These are phyloP conservation scores for Arvicanthis niloticus DNA, from an alignment of 2,113 vertebrate genomes.

Conservation along the genomic window DNA sequence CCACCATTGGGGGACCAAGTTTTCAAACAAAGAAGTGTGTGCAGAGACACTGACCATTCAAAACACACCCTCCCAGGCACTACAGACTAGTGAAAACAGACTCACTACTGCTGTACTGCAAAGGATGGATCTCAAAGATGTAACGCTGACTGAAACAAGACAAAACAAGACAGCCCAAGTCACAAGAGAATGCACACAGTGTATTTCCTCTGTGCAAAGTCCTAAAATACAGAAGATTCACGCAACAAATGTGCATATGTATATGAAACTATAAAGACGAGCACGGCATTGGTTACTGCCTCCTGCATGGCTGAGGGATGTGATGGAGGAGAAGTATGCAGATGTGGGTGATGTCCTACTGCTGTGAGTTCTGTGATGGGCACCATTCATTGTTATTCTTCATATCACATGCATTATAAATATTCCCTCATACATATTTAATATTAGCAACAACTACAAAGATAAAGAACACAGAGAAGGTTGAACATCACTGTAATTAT, in stretches of 20 bases:
- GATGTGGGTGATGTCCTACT: not conserved
- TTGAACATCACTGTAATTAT: slow-evolving; percentile 12
- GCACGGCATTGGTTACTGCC: not conserved
- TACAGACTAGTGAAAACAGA: not conserved
- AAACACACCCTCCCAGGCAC: not conserved
- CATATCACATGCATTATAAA: not conserved
- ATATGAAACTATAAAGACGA: not conserved
- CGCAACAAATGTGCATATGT: not conserved
- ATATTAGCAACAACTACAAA: not conserved
- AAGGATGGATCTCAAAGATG: not conserved
- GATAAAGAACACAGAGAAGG: slow-evolving; percentile 12
- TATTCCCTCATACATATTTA: slow-evolving; percentile 38
- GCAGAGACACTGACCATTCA: not conserved
- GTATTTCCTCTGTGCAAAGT: not conserved
- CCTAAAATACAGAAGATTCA: not conserved
- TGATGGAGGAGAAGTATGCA: not conserved
- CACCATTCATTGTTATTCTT: not conserved
- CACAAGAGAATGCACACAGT: not conserved
- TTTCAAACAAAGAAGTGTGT: not conserved
- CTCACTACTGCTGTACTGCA: not conserved
- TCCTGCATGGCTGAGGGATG: not conserved
- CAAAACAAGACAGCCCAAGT: not conserved
- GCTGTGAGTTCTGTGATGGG: not conserved
- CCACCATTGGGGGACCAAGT: not conserved
- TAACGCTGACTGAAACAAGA: not conserved